Evolutionary conservation across 1,140 invertebrate species (phyloP).

Genomic region (Gyrodactylus bullatarudis): DNA sequence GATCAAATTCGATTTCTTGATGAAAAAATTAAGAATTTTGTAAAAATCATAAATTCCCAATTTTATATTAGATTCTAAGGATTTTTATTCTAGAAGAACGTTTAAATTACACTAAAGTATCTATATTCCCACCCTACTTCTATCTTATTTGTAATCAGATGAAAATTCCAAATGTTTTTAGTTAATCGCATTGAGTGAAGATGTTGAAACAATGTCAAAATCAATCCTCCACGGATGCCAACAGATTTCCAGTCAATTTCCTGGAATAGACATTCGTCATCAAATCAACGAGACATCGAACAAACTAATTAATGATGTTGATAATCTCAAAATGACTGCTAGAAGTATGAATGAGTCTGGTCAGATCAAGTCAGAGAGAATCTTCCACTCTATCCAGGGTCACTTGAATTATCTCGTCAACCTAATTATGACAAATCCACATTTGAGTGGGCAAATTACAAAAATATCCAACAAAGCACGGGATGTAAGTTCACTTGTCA

Average conservation of each 20-base stretch:
- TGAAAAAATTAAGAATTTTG: no score
- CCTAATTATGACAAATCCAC: not conserved
- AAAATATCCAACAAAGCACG: not conserved
- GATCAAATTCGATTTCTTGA: no score
- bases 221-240: not conserved
- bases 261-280: not conserved
- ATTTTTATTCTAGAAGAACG: no score
- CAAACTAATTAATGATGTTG: not conserved
- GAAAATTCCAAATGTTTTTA: no score
- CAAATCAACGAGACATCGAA: not conserved
- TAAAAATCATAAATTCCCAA: no score
- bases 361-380: not conserved
- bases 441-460: not conserved
- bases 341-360: not conserved
- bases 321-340: not conserved
- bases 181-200: not conserved
- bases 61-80: no score
- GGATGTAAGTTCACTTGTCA: not conserved
- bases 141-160: no score
- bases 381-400: not conserved
- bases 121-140: no score
- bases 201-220: not conserved
- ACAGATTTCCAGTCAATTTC: not conserved
- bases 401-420: not conserved
- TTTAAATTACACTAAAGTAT: no score